Conservation (phyloP, 37 sponge, comb jelly and placozoan genomes). For the Halichondria panicea region DNA sequence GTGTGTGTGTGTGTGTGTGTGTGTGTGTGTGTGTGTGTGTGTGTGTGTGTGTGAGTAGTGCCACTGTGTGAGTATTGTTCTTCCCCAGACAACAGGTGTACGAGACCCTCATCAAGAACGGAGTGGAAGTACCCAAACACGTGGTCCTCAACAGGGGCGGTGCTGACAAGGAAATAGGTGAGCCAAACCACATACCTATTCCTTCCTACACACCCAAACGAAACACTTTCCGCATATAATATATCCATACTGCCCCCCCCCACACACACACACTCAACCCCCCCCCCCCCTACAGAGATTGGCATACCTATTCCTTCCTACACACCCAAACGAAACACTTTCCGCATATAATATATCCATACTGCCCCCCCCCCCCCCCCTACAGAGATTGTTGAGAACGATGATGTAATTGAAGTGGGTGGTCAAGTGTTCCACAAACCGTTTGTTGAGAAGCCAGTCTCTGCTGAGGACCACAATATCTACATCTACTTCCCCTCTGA, state of each 20-base stretch:
- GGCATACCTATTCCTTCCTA: background rate
- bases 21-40: slow-evolving; percentile 1
- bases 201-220: background rate
- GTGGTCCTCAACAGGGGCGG: slow-evolving; percentile 24
- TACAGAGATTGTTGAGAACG: slow-evolving; percentile 52
- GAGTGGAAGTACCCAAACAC: slow-evolving; percentile 67
- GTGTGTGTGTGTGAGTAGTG: background rate
- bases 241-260: background rate
- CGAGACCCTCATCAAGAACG: slow-evolving; percentile 53
- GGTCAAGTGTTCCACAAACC: slow-evolving; percentile 86
- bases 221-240: background rate
- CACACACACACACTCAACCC: background rate
- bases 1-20: slow-evolving; percentile 9
- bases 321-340: background rate
- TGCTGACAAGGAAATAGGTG: background rate
- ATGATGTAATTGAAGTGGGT: slow-evolving; percentile 76
- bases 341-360: background rate
- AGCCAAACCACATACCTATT: background rate
- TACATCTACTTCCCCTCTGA: slow-evolving; percentile 94
- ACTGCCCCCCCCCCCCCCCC: background rate
- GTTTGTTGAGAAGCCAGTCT: slow-evolving; percentile 95
- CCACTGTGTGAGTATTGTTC: background rate
- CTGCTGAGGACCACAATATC: slow-evolving; percentile 93
- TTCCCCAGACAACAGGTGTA: slow-evolving; percentile 77
- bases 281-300: background rate